Evolutionary conservation across 2,888 invertebrate genomes (phyloP), one percentile per base, ranked within the genome.

Genomic region (Blastobasis lacticolella): DNA sequence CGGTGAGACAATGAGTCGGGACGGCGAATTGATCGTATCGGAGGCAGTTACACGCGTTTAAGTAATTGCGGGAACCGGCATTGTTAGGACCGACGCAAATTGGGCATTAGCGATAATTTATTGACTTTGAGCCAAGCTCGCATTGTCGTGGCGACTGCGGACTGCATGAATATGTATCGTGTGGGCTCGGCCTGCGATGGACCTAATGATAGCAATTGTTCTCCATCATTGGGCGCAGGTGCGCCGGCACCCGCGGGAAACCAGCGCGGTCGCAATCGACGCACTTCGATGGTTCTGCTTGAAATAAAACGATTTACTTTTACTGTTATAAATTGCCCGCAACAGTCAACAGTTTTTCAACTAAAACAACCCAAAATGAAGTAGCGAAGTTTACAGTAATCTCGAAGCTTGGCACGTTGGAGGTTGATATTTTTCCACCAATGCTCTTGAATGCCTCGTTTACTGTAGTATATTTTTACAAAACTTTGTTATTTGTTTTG

Each of bases 51-150:
- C 86, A 85, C 76, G 81, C 81, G 81, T 88, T 88, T 86, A 86
- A 86, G 85, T 88, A 87, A 88, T 88, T 86, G 84, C 85, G 87
- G 85, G 86, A 87, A 86, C 83, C 64, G 78, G 78, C 80, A 88
- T 88, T 88, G 88, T 88, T 85, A 80, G 76, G 73, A 73, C 75
- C 75, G 84, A 84, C 85, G 81, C 87, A 87, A 87, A 87, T 87
- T 87, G 86, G 83, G 87, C 84, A 86, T 88, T 87, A 83, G 81
- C 81, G 67, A 86, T 88, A 88, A 87, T 87, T 84, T 87, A 88
- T 87, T 78, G 84, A 75, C 73, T 82, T 83, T 82, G 74, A 78
- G 81, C 83, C 80, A 79, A 83, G 79, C 75, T 80, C 66, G 77
- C 78, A 84, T 86, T 84, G 83, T 83, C 72, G 78, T 77, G 69